Percentiles rank a stretch among this genome's conserved stretches.
These are phyloP conservation scores for Malachius bipustulatus DNA, from an alignment of 2,888 invertebrate species.

Conservation along the genomic window DNA sequence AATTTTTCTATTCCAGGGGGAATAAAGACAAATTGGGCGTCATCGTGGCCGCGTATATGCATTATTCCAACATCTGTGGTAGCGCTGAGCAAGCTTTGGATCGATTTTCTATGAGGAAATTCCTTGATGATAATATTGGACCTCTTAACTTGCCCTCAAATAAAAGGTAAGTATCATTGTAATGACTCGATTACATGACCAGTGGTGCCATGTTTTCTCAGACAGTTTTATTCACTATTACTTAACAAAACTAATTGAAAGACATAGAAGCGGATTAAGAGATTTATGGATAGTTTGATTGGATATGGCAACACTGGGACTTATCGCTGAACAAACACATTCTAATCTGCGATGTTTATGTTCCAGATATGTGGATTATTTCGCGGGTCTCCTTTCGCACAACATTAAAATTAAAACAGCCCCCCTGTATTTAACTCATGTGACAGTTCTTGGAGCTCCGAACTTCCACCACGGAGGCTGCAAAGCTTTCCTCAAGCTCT, in stretches of 20 bases:
- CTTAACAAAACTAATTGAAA: too few relatives aligned
- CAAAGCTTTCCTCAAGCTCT: conserved; percentile 70
- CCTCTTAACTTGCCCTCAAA: conserved; percentile 62
- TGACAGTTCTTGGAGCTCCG: conserved; percentile 77
- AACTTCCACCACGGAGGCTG: conserved; percentile 52
- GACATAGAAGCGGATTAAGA: too few relatives aligned
- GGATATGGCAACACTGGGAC: too few relatives aligned
- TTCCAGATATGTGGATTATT: conserved; percentile 81
- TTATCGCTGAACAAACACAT: too few relatives aligned
- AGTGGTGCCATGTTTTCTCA: too few relatives aligned
- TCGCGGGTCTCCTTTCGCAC: conserved; percentile 79
- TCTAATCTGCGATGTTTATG: conserved; percentile 14
- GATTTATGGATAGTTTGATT: too few relatives aligned
- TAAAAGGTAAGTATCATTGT: conserved; percentile 59
- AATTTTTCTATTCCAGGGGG: conserved; percentile 51
- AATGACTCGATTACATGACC: too few relatives aligned
- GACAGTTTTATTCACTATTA: too few relatives aligned
- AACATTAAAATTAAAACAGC: conserved; percentile 80
- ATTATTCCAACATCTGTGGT: conserved; percentile 90
- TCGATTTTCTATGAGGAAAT: conserved; percentile 84
- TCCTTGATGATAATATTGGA: conserved; percentile 71
- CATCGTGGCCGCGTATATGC: conserved; percentile 84
- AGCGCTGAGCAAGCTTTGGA: conserved; percentile 72
- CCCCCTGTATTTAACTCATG: conserved; percentile 74
- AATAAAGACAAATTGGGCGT: conserved; percentile 77